phyloP scores from a whole-genome alignment of 2,113 vertebrate species.

The Philantomba maxwellii region DNA sequence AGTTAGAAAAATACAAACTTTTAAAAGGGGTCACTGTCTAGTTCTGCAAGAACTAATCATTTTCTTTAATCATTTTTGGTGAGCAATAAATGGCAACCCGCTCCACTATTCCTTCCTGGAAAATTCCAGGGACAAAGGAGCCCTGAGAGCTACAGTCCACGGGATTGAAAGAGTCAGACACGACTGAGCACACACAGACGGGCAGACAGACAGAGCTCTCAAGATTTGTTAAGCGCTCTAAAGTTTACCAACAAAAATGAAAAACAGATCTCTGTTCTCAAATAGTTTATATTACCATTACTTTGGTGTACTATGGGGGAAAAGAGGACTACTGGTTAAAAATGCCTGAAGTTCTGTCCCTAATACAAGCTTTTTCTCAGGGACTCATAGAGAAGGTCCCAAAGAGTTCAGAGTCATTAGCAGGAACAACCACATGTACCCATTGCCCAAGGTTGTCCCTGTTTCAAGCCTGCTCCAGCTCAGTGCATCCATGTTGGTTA shows the following conservation, averaged over 20 bases:
- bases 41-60: not conserved
- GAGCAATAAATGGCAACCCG: not conserved
- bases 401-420: not conserved
- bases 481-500: no score
- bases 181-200: not conserved
- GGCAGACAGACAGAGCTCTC: not conserved
- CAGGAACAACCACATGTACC: not conserved
- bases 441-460: no score
- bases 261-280: not conserved
- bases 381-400: not conserved
- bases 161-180: not conserved
- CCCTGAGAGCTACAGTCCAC: not conserved
- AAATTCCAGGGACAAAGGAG: not conserved
- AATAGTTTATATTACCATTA: not conserved
- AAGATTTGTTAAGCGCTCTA: not conserved
- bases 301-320: not conserved
- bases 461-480: no score
- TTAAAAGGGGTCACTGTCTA: not conserved
- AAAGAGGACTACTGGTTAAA: not conserved
- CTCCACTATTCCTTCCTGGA: not conserved
- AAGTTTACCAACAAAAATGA: not conserved
- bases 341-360: not conserved
- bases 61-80: not conserved
- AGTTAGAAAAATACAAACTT: not conserved
- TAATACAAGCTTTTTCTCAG: not conserved